phyloP scores from a whole-genome alignment of 1,140 invertebrate species.

The Brachionus koreanus region DNA sequence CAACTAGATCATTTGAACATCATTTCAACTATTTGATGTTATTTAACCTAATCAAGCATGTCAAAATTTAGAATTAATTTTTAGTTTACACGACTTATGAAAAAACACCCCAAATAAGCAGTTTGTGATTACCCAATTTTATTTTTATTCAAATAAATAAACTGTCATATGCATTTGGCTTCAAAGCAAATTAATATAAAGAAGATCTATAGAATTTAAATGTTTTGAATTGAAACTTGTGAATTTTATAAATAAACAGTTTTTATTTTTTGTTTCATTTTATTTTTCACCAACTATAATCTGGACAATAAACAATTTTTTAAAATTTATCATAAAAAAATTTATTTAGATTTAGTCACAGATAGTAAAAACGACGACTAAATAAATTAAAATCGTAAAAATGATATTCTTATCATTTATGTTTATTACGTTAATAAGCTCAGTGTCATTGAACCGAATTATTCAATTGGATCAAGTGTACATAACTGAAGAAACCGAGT shows the following conservation, averaged over 20 bases:
- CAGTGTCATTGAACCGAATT: neutral
- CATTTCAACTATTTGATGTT: neutral
- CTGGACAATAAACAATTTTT: neutral
- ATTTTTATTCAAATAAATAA: neutral
- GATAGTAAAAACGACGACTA: neutral
- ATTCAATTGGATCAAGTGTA: conserved; percentile 14
- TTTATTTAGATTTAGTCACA: conserved; percentile 4
- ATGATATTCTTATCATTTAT: conserved; percentile 15
- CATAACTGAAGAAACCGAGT: neutral
- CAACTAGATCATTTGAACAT: neutral
- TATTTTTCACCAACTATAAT: neutral
- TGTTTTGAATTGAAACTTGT: no score
- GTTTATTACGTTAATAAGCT: neutral
- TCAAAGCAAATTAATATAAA: neutral
- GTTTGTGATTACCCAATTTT: no score
- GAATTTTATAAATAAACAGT: no score
- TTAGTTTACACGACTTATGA: neutral
- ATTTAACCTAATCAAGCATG: neutral
- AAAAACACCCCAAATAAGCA: neutral
- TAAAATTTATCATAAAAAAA: neutral
- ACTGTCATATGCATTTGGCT: neutral
- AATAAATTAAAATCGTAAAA: neutral
- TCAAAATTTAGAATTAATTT: no score
- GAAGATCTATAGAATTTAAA: neutral
- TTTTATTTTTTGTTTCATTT: neutral